Conservation (phyloP, 1,140 invertebrate genomes). For the Formica exsecta region DNA sequence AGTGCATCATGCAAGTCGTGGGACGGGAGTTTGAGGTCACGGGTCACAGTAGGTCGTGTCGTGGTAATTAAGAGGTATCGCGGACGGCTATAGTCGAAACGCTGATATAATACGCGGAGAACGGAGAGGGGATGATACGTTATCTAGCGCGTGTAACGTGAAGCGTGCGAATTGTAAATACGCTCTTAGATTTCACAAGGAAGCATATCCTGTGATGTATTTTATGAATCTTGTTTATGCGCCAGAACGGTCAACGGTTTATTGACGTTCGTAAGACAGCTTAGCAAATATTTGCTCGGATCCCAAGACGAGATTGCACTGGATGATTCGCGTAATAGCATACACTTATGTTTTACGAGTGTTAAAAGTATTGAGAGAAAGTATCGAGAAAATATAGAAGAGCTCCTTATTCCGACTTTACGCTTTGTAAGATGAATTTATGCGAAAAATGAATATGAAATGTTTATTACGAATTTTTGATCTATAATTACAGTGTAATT, state of each 20-base stretch:
- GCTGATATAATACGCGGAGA: slow-evolving; percentile 49
- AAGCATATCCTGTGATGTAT: slow-evolving; percentile 4
- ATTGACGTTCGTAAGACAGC: slow-evolving; percentile 37
- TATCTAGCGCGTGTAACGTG: slow-evolving; percentile 43
- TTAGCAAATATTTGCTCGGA: slow-evolving; percentile 42
- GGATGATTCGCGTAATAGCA: slow-evolving; percentile 14
- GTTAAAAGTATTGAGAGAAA: neutral
- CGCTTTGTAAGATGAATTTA: neutral
- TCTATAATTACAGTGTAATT: neutral
- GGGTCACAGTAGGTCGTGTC: slow-evolving; percentile 56
- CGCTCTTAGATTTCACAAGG: slow-evolving; percentile 49
- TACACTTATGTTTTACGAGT: neutral
- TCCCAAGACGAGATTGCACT: slow-evolving; percentile 4
- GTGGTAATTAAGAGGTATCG: slow-evolving; percentile 64
- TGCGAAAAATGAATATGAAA: neutral
- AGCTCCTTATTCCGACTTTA: neutral
- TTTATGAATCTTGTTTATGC: slow-evolving; percentile 42
- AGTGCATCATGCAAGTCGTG: slow-evolving; percentile 18
- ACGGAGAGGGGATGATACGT: neutral
- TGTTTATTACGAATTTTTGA: neutral
- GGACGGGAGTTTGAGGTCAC: slow-evolving; percentile 37
- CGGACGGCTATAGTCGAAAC: slow-evolving; percentile 38
- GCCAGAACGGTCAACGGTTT: slow-evolving; percentile 35
- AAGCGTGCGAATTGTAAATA: slow-evolving; percentile 50
- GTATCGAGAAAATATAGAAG: neutral